Evolutionary conservation across 2,888 invertebrate species (phyloP).

Genomic region (Timandra comae): DNA sequence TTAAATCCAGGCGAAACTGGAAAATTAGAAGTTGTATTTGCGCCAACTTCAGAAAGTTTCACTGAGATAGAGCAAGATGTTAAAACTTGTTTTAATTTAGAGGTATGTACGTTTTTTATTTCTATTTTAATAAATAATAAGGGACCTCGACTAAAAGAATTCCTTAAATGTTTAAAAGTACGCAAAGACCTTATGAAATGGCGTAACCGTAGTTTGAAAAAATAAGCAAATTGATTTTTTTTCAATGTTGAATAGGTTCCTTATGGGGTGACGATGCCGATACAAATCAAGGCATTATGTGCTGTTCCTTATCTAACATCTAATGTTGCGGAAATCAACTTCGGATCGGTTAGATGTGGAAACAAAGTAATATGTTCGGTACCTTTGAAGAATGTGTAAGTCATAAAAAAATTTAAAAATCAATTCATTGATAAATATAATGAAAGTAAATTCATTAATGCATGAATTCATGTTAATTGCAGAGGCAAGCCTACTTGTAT

Average conservation of each 20-base stretch:
- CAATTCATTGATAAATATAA: slow-evolving; percentile 1
- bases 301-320: slow-evolving; percentile 75
- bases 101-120: too few relatives aligned
- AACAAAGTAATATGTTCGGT: slow-evolving; percentile 73
- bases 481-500: slow-evolving; percentile 76
- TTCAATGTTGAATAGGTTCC: slow-evolving; percentile 53
- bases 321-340: slow-evolving; percentile 61
- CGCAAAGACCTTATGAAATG: too few relatives aligned
- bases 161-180: too few relatives aligned
- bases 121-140: too few relatives aligned
- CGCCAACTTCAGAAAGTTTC: slow-evolving; percentile 62
- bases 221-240: too few relatives aligned
- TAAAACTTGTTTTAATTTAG: slow-evolving; percentile 58
- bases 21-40: slow-evolving; percentile 69
- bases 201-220: too few relatives aligned
- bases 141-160: too few relatives aligned
- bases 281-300: slow-evolving; percentile 73
- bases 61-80: slow-evolving; percentile 59
- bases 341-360: slow-evolving; percentile 77
- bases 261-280: slow-evolving; percentile 77
- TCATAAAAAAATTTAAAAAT: slow-evolving; percentile 10
- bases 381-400: slow-evolving; percentile 77
- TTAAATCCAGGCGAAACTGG: slow-evolving; percentile 66
- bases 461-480: slow-evolving; percentile 12
- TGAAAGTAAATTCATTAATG: too few relatives aligned